Base-by-base conservation (phyloP, 2,113 vertebrate species). In the Sapayoa aenigma region DNA sequence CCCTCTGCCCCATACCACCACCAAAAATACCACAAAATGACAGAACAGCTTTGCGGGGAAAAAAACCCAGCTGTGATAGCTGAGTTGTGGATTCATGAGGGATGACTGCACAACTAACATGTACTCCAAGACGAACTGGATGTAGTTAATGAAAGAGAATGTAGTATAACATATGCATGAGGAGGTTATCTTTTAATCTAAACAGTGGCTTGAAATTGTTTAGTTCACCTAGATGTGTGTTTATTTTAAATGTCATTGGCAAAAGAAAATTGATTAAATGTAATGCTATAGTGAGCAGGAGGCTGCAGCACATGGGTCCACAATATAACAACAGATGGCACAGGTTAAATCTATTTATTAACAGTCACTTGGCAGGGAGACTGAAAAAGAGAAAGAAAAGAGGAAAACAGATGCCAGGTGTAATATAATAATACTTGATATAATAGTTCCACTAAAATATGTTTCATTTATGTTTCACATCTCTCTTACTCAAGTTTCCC, bases 271-370 rank as follows among this genome's bases (percentile, higher is more conserved):
- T 49, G 33, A 95, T 95, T 95, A 90, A 73, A 86, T 81, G n/a
- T 71, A 91, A 72, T 74, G 49, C 16, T 75, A 8, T 66, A 90
- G 87, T 86, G 91, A 96, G 76, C 13, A 81, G 28, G 27, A 94
- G 82, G 21, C n/a, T 50, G 25, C 37, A 73, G 35, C 76, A 56
- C 30, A 46, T 21, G 22, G 3, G 16, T 56, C 58, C 60, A 19
- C 58, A 67, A 35, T 49, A 37, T 55, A 95, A 84, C 28, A 95
- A 76, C 95, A 97, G 93, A 96, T 96, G 93, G 96, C 31, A 86
- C 35, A 44, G 65, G 73, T 93, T 96, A 95, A 93, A 86, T 76
- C 72, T 84, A 31, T 77, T 93, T 91, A 92, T 90, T 95, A 95
- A 58, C 82, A 81, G 68, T 56, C 80, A 78, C 58, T 93, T 92